phyloP scores from a whole-genome alignment of 2,113 vertebrate species.

The Austrofundulus limnaeus region DNA sequence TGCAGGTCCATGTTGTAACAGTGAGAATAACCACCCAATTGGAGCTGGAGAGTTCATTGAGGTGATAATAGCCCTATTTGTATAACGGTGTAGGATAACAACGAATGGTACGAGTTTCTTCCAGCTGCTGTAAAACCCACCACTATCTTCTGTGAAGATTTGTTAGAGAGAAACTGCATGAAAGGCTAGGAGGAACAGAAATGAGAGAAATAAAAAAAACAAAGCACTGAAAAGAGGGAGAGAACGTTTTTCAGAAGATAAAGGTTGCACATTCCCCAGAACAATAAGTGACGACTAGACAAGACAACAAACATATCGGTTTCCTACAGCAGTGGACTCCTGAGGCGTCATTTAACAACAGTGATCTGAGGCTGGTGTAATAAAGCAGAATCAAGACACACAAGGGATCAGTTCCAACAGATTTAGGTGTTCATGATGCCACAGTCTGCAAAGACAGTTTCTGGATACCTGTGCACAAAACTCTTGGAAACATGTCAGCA shows the following conservation, averaged over 20 bases:
- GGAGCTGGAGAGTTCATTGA: too few relatives aligned
- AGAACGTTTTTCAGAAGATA: background rate
- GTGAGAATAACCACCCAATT: background rate
- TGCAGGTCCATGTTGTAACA: background rate
- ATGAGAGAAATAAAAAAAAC: conserved; percentile 11
- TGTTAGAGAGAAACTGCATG: background rate
- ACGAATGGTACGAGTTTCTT: conserved; percentile 15
- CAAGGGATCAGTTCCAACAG: background rate
- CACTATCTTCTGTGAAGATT: background rate
- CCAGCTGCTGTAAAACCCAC: background rate
- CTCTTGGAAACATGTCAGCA: too few relatives aligned
- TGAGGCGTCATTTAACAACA: background rate
- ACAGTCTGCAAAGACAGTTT: background rate
- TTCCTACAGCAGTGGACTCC: background rate
- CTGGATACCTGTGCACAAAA: too few relatives aligned
- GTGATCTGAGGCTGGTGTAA: background rate
- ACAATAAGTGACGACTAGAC: conserved; percentile 3
- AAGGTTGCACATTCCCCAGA: background rate
- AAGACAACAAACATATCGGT: background rate
- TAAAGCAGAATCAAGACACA: background rate
- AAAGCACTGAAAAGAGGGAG: background rate
- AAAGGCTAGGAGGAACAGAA: background rate
- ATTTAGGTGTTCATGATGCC: background rate
- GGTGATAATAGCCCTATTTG: conserved; percentile 24
- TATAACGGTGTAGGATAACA: conserved; percentile 19